A percentile compares a stretch with the other conserved stretches of the same genome.
Evolutionary conservation across 2,797 vertebrate genomes (phyloP).

Genomic region (Muscicapa striata): DNA sequence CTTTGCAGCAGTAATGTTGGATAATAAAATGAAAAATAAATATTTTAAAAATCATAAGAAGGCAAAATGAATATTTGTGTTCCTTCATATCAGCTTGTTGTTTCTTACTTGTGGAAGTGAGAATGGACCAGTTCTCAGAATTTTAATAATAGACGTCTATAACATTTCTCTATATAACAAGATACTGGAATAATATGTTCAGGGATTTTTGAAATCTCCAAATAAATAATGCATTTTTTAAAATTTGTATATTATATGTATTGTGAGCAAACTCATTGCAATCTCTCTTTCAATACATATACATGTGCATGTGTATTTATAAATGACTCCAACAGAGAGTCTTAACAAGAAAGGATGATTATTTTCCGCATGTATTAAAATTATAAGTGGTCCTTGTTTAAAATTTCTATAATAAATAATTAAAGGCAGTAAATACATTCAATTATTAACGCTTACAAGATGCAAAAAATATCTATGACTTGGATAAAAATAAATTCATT

Average conservation of each 20-base stretch:
- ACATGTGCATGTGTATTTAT: background rate
- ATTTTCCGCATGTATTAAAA: background rate
- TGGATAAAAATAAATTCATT: background rate
- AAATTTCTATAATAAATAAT: background rate
- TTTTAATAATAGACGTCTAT: background rate
- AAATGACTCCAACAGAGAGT: background rate
- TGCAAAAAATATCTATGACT: background rate
- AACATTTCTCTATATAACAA: background rate
- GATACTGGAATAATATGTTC: background rate
- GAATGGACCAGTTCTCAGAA: background rate
- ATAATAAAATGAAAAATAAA: background rate
- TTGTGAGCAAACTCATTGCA: background rate
- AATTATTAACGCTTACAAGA: background rate
- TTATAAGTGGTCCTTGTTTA: background rate
- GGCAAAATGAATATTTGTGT: background rate
- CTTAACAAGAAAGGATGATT: background rate
- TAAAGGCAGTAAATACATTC: background rate
- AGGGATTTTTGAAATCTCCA: background rate
- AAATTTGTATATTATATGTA: background rate
- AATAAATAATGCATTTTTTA: background rate
- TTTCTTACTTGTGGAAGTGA: background rate
- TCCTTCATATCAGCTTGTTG: background rate
- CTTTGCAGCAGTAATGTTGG: background rate
- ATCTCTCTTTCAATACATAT: background rate
- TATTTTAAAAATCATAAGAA: background rate